A percentile compares a stretch with the other conserved stretches of the same genome.
phyloP scores from a whole-genome alignment of 2,888 invertebrate species.

The Protodeltote pygarga region DNA sequence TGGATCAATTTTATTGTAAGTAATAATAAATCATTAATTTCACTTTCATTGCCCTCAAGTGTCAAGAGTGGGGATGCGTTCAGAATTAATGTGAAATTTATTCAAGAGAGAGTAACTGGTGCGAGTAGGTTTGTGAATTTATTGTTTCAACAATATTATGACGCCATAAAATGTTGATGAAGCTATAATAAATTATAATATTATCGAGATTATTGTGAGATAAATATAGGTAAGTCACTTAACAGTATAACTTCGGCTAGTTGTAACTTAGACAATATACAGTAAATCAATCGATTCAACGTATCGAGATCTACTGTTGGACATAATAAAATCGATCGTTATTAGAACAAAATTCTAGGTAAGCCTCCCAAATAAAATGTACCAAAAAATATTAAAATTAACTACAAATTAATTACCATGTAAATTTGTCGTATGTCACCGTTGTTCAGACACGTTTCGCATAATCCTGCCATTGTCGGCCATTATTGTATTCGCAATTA shows the following conservation, averaged over 20 bases:
- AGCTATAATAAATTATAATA: too few species aligned
- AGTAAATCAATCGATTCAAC: too few species aligned
- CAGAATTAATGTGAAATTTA: constrained; percentile 60
- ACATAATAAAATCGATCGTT: too few species aligned
- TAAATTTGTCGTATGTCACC: constrained; percentile 66
- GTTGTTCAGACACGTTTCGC: constrained; percentile 45
- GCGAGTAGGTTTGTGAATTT: constrained; percentile 59
- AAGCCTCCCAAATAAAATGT: too few species aligned
- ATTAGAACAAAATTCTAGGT: too few species aligned
- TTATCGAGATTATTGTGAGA: too few species aligned
- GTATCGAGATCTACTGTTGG: too few species aligned
- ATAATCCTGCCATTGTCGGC: constrained; percentile 40
- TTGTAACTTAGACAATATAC: too few species aligned
- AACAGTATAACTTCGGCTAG: too few species aligned
- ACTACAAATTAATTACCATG: constrained; percentile 53
- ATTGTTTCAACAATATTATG: constrained; percentile 44
- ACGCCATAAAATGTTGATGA: too few species aligned
- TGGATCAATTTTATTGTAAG: background rate
- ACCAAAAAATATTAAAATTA: constrained; percentile 1
- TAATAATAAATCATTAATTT: constrained; percentile 23
- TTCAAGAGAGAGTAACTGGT: constrained; percentile 57
- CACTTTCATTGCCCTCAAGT: constrained; percentile 31
- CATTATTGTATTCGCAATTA: constrained; percentile 26
- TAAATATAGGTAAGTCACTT: too few species aligned
- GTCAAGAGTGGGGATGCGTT: constrained; percentile 1